These are phyloP conservation scores for Synergus itoensis DNA, from an alignment of 2,888 invertebrate genomes.

Conservation along the genomic window DNA sequence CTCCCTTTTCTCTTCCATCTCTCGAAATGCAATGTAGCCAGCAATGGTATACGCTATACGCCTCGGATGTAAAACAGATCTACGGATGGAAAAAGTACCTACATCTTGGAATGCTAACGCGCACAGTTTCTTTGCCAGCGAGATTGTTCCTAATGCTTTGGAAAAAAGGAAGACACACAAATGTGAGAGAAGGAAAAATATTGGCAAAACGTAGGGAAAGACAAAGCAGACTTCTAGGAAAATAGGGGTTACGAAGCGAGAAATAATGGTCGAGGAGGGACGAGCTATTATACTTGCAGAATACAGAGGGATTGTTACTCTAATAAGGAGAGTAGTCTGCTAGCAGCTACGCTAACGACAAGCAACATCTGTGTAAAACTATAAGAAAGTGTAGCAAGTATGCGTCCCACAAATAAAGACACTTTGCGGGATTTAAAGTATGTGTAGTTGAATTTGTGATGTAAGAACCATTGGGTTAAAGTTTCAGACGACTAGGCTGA, in stretches of 20 bases:
- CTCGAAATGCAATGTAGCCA: neutral
- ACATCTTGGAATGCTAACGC: neutral
- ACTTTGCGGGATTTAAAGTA: no score
- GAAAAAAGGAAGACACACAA: slow-evolving; percentile 39
- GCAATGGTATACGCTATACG: neutral
- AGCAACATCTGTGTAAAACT: slow-evolving; percentile 49
- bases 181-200: slow-evolving; percentile 49
- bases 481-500: no score
- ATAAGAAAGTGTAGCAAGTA: slow-evolving; percentile 21
- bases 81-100: neutral
- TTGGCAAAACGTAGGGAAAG: slow-evolving; percentile 48
- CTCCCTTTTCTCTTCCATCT: neutral
- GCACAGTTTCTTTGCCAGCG: neutral
- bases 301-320: slow-evolving; percentile 46
- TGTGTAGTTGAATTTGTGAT: no score
- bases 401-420: neutral
- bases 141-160: neutral
- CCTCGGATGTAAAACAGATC: neutral
- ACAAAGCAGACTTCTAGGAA: slow-evolving; percentile 45
- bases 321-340: slow-evolving; percentile 48
- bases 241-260: slow-evolving; percentile 46
- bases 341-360: slow-evolving; percentile 45
- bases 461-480: no score
- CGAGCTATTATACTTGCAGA: slow-evolving; percentile 23
- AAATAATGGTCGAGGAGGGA: slow-evolving; percentile 50